Base-by-base conservation (phyloP, 2,888 invertebrate genomes). In the Exephanes ischioxanthus region DNA sequence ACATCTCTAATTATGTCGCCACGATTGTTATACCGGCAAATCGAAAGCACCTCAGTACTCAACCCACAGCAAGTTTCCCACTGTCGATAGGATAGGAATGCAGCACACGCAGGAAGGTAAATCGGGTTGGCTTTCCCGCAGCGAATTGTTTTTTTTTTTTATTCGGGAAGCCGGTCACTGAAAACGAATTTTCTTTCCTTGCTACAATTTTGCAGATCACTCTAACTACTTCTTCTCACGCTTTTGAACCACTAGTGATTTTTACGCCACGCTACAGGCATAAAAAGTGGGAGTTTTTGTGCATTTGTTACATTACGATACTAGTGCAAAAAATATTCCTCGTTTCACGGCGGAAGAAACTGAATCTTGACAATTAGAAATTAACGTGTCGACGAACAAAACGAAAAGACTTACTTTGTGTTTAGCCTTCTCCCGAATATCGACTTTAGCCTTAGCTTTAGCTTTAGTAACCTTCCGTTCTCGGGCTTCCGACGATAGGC, bases 381-480 rank as follows among this genome's bases (percentile, higher is more conserved):
- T 55, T 22, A 19, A 22, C 2, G 22, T 55, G 11, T 9, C n/a
- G 19, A 22, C 2, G 6, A 33, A 53, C 16, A 26, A 30, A 4
- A 22, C n/a, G 3, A 3, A n/a, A 19, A 11, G 41, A 67, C 87
- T 77, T 86, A 93, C 93, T 95, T 98, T 98, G 94, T 97, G 97
- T 93, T 97, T 97, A 55, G 97, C 97, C 93, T 99, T 99, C 92
- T 99, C 97, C 71, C 97, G 96, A 77, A 97, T 95, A 92, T 97
- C 97, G 93, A 98, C 96, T 94, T 98, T 98, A 94, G n/a, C n/a
- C n/a, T n/a, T n/a, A n/a, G n/a, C n/a, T n/a, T n/a, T n/a, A n/a
- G n/a, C n/a, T n/a, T n/a, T 98, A 98, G 94, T 96, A 98, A 76
- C 99, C 99, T 94, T 99, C 99, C 0, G 99, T 98, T 83, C 99